Base-by-base conservation (phyloP, 1,140 invertebrate genomes). In the Plectrocnemia conspersa region DNA sequence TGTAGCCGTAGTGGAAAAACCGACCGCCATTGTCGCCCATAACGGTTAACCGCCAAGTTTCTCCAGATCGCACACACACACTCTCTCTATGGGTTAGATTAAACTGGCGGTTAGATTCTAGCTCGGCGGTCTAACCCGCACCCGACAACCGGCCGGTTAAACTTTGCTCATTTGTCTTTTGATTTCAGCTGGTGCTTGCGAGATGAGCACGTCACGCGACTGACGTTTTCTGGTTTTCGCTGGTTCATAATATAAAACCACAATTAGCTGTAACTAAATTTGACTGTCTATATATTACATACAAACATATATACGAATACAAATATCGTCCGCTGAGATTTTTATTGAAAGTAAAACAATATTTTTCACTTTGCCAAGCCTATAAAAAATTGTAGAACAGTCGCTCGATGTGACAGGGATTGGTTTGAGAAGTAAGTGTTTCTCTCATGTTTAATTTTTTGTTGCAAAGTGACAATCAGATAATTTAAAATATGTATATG, bases 101-200 rank as follows among this genome's bases (percentile, higher is more conserved):
- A 55, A 55, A 58, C 52, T 33, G 36, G 46, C 38, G 47, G 57
- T 54, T 29, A 25, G 27, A 11, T 16, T 10, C 15, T 11, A 53
- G 42, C 36, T 38, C 23, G 47, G 57, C 33, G 40, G 52, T 38
- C 53, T 38, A 52, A 59, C 27, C 52, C 36, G 41, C 45, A 24
- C 29, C 22, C 47, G 22, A n/a, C n/a, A n/a, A n/a, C 42, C 40
- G 48, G 13, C 53, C 42, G 44, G 24, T 59, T 54, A 48, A 60
- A 60, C 58, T 60, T 60, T 48, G 50, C 42, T 60, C 54, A 56
- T 60, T 60, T 60, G 58, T 60, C 58, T 60, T n/a, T 56, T 56
- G 53, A 60, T 60, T 60, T 52, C 54, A 23, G 38, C n/a, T 15
- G 16, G 6, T 44, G 41, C 19, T 10, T 19, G 41, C 25, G 41